Evolutionary conservation across 2,113 vertebrate genomes (phyloP).

Genomic region (Cervus canadensis): DNA sequence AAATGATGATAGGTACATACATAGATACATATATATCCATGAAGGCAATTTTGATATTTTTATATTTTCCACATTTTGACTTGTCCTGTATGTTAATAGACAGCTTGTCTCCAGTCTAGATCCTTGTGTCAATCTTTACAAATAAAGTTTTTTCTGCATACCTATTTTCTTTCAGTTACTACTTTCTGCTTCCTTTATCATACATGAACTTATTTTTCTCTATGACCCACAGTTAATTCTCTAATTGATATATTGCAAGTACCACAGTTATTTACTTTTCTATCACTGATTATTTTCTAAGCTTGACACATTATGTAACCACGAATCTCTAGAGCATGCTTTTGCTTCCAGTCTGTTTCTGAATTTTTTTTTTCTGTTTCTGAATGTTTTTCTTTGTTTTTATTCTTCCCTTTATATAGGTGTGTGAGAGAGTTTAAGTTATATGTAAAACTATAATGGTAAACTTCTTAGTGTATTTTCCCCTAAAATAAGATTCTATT

Average conservation of each 20-base stretch:
- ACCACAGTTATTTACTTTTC: neutral
- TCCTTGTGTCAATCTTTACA: neutral
- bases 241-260: neutral
- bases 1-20: neutral
- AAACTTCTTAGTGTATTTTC: constrained; percentile 7
- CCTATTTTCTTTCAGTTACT: neutral
- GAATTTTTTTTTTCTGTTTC: neutral
- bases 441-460: neutral
- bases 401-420: neutral
- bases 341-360: neutral
- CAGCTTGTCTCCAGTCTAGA: neutral
- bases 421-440: neutral
- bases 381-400: constrained; percentile 4
- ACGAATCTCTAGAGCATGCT: neutral
- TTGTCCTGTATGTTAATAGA: neutral
- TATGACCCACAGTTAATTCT: neutral
- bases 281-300: neutral
- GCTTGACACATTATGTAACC: neutral
- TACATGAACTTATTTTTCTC: neutral
- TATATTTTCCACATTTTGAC: neutral
- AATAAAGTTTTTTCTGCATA: neutral
- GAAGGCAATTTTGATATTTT: neutral
- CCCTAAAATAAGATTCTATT: constrained; percentile 1
- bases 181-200: neutral
- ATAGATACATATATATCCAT: neutral